These are phyloP conservation scores for Hydriomena furcata DNA, from an alignment of 2,888 invertebrate species.

Conservation along the genomic window DNA sequence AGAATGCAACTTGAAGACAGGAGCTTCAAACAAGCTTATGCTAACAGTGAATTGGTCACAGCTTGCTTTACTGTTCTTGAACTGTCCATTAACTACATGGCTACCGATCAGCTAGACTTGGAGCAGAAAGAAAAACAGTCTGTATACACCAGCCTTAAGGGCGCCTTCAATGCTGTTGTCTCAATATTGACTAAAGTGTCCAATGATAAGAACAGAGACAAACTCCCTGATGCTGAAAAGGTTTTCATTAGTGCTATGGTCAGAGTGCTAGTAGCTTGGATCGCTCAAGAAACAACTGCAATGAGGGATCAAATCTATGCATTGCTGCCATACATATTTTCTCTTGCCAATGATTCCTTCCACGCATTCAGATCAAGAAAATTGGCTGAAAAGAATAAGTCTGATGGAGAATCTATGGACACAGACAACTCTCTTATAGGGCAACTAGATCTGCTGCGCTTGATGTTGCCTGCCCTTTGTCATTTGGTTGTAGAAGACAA, in stretches of 20 bases:
- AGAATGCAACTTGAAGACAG: constrained; percentile 96
- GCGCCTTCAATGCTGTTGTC: constrained; percentile 92
- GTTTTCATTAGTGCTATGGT: constrained; percentile 93
- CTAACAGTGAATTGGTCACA: constrained; percentile 90
- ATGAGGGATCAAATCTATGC: constrained; percentile 93
- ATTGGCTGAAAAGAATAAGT: constrained; percentile 86
- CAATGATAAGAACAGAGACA: constrained; percentile 88
- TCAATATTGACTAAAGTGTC: constrained; percentile 88
- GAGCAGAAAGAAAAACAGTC: constrained; percentile 96
- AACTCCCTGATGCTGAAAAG: constrained; percentile 87
- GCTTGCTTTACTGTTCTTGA: constrained; percentile 93
- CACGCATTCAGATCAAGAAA: constrained; percentile 87
- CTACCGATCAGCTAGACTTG: constrained; percentile 91
- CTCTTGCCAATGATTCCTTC: constrained; percentile 92
- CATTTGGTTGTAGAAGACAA: constrained; percentile 96
- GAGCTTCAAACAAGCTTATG: constrained; percentile 90
- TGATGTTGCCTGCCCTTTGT: constrained; percentile 94
- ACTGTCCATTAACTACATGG: constrained; percentile 90
- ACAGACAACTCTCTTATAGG: constrained; percentile 74
- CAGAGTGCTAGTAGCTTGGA: constrained; percentile 93
- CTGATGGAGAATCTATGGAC: constrained; percentile 80
- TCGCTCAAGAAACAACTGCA: constrained; percentile 95
- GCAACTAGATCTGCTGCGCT: constrained; percentile 88
- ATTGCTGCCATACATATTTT: constrained; percentile 91
- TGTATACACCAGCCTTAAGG: constrained; percentile 94